Evolutionary conservation across 1,140 invertebrate species (phyloP).

Genomic region (Caerostris darwini): DNA sequence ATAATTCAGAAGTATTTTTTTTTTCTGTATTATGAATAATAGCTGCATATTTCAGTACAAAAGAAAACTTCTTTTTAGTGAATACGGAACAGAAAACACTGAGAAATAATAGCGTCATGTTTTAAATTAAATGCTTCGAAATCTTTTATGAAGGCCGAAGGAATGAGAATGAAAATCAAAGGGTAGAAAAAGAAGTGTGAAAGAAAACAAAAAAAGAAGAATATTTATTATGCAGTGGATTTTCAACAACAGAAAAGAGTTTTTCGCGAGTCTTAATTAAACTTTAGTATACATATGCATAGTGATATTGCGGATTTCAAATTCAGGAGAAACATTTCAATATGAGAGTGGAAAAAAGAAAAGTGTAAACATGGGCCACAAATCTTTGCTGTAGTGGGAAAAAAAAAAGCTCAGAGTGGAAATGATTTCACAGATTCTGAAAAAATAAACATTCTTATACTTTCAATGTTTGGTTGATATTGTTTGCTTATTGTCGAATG

Average conservation of each 20-base stretch:
- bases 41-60: too few species aligned
- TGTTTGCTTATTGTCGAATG: background rate
- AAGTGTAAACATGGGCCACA: conserved; percentile 28
- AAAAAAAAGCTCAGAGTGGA: background rate
- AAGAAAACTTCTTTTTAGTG: too few species aligned
- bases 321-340: background rate
- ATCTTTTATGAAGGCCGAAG: background rate
- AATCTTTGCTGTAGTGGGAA: background rate
- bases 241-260: background rate
- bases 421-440: background rate
- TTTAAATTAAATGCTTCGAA: conserved; percentile 53
- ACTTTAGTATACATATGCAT: background rate
- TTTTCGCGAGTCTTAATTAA: conserved; percentile 48
- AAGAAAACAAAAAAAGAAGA: background rate
- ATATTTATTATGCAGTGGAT: conserved; percentile 6
- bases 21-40: too few species aligned
- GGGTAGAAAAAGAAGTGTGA: background rate
- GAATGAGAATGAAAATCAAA: background rate
- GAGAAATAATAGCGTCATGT: conserved; percentile 8
- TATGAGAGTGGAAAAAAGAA: background rate
- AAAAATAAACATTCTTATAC: background rate
- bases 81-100: too few species aligned
- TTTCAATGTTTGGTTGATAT: background rate
- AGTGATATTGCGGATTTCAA: background rate
- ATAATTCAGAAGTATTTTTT: too few species aligned